phyloP scores from a whole-genome alignment of 2,113 vertebrate genomes.

The Notothenia rossii region DNA sequence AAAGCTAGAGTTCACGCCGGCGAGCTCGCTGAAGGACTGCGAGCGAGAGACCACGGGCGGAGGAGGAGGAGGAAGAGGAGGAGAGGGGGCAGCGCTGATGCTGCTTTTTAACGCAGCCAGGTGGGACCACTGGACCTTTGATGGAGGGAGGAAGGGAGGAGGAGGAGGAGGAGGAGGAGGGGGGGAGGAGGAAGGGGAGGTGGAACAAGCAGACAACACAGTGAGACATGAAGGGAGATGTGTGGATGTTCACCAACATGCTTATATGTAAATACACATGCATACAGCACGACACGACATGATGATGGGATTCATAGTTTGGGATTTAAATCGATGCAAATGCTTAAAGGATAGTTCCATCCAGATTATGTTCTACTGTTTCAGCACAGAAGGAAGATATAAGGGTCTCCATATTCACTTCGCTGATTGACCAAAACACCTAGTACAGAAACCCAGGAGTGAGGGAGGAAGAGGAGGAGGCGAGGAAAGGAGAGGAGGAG shows the following conservation, averaged over 20 bases:
- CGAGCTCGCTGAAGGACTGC: conserved; percentile 98
- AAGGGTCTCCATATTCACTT: neutral
- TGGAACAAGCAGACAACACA: conserved; percentile 75
- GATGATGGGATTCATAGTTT: neutral
- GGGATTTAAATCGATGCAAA: neutral
- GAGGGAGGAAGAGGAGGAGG: conserved; percentile 18
- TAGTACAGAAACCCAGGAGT: neutral
- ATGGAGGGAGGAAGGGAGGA: conserved; percentile 86
- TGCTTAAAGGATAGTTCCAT: neutral
- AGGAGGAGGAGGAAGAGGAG: conserved; percentile 85
- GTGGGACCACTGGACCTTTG: conserved; percentile 98
- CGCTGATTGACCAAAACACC: neutral
- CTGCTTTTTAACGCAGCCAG: conserved; percentile 98
- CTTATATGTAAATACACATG: conserved; percentile 29
- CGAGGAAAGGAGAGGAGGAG: conserved; percentile 33
- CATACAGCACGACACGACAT: conserved; percentile 43
- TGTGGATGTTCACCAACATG: conserved; percentile 54
- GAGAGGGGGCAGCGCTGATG: conserved; percentile 78
- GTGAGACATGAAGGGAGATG: conserved; percentile 78
- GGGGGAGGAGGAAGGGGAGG: conserved; percentile 26
- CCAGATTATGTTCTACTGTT: no score
- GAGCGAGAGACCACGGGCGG: conserved; percentile 92
- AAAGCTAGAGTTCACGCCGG: conserved; percentile 88
- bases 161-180: conserved; percentile 8
- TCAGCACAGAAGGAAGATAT: no score